Conservation (phyloP, 2,113 vertebrate genomes). For the Lagopus muta region DNA sequence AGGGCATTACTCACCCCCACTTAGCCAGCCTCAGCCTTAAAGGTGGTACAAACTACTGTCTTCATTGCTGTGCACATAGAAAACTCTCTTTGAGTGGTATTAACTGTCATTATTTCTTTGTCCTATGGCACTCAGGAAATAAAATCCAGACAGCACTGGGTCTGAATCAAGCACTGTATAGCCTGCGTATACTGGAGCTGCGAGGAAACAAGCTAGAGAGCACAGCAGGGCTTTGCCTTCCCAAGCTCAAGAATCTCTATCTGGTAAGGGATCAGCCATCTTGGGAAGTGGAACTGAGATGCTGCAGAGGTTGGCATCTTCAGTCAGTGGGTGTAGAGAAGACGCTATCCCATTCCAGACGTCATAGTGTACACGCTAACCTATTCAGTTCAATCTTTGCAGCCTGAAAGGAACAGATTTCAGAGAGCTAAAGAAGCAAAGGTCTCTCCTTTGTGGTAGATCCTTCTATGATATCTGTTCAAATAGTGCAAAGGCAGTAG, state of each 20-base stretch:
- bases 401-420: neutral
- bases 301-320: neutral
- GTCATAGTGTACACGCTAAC: neutral
- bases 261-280: slow-evolving; percentile 80
- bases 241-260: slow-evolving; percentile 86
- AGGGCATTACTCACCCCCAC: slow-evolving; percentile 83
- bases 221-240: slow-evolving; percentile 85
- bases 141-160: slow-evolving; percentile 75
- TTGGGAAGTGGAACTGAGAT: neutral
- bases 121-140: slow-evolving; percentile 81
- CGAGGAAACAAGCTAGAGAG: slow-evolving; percentile 85
- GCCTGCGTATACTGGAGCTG: slow-evolving; percentile 87
- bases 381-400: neutral
- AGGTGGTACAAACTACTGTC: slow-evolving; percentile 76
- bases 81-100: neutral
- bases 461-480: neutral
- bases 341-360: neutral
- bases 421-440: neutral
- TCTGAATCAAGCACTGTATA: slow-evolving; percentile 79
- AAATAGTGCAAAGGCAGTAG: neutral
- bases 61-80: neutral
- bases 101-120: neutral
- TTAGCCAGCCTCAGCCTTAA: slow-evolving; percentile 86
- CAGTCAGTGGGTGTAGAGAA: neutral
- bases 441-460: neutral